Conservation (phyloP, 1,140 invertebrate species). For the Zeugodacus cucurbitae region DNA sequence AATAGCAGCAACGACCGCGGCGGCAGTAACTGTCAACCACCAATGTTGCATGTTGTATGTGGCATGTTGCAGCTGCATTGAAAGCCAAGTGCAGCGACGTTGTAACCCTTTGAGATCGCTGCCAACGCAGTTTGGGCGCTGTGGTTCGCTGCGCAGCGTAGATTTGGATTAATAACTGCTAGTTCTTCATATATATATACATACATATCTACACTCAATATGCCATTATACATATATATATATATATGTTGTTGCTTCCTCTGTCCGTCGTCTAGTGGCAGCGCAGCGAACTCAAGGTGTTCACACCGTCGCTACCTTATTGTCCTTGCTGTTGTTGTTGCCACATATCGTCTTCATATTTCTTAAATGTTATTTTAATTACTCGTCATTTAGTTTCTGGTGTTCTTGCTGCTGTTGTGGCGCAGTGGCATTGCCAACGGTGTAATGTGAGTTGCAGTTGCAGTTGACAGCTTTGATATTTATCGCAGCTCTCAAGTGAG, state of each 20-base stretch:
- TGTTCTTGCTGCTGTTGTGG: neutral
- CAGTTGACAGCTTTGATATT: constrained; percentile 28
- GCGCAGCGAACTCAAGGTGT: neutral
- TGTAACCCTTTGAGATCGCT: neutral
- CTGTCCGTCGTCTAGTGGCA: neutral
- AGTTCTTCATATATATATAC: no score
- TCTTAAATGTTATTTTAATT: constrained; percentile 28
- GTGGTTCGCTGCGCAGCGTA: neutral
- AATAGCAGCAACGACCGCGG: no score
- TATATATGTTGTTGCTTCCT: no score
- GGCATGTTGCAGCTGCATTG: constrained; percentile 3
- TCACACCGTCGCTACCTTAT: neutral
- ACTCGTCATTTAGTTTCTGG: neutral
- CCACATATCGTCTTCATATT: neutral
- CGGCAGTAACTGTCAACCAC: neutral
- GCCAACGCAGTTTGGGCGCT: neutral
- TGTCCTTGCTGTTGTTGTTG: neutral
- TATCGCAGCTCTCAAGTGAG: neutral
- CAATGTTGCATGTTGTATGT: neutral
- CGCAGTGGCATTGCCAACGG: neutral
- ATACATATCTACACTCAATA: no score
- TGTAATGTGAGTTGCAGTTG: constrained; percentile 25
- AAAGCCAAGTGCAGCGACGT: neutral
- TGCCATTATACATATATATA: no score
- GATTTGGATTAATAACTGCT: neutral